These are phyloP conservation scores for Biston stratarius DNA, from an alignment of 2,888 invertebrate species.

Conservation along the genomic window DNA sequence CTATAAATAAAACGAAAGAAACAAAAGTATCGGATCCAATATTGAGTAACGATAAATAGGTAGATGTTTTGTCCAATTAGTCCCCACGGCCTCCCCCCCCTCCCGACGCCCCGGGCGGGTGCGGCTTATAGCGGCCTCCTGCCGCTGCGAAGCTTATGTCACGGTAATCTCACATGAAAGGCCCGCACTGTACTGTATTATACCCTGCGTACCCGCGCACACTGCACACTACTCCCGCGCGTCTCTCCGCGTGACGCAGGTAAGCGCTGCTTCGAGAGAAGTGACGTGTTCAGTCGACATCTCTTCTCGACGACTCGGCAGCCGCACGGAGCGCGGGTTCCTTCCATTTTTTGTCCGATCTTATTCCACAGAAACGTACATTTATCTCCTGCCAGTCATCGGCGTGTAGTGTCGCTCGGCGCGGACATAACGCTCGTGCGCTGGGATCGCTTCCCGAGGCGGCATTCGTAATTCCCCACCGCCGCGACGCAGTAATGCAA, in stretches of 20 bases:
- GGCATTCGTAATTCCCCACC: too few species aligned
- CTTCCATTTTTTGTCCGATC: background rate
- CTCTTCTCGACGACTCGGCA: conserved; percentile 17
- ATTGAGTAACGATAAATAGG: too few species aligned
- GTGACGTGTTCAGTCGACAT: conserved; percentile 45
- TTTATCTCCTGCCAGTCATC: background rate
- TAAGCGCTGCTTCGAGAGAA: background rate
- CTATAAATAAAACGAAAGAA: too few species aligned
- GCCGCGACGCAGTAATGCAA: too few species aligned
- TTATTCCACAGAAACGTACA: conserved; percentile 1
- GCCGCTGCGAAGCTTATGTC: conserved; percentile 47
- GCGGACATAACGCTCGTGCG: too few species aligned
- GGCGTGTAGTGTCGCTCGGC: background rate
- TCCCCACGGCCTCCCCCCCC: too few species aligned
- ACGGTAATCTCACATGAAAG: conserved; percentile 64
- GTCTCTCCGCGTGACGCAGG: background rate
- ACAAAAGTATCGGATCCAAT: too few species aligned
- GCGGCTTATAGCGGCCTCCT: conserved; percentile 36
- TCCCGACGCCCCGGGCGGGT: background rate
- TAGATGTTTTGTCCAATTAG: too few species aligned
- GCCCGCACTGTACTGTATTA: too few species aligned
- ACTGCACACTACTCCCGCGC: background rate
- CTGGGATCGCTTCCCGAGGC: too few species aligned
- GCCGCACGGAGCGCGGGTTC: conserved; percentile 6
- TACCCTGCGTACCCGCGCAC: too few species aligned